Conservation (phyloP, 2,113 vertebrate genomes). For the Callocephalon fimbriatum region DNA sequence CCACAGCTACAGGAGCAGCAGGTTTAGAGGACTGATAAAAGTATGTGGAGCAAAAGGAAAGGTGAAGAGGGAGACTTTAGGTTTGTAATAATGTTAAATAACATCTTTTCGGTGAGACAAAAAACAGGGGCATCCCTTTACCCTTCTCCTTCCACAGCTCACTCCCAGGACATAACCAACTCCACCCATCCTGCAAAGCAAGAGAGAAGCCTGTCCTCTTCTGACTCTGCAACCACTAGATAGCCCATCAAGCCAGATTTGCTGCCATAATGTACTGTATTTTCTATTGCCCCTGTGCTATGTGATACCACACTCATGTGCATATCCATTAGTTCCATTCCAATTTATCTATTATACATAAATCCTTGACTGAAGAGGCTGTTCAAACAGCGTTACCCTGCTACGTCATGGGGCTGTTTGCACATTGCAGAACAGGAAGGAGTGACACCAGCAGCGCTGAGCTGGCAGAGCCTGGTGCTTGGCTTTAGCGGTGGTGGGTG, state of each 20-base stretch:
- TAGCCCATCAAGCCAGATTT: not conserved
- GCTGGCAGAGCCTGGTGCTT: not conserved
- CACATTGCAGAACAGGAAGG: not conserved
- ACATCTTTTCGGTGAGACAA: not conserved
- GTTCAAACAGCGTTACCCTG: not conserved
- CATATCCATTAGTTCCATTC: not conserved
- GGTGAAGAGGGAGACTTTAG: not conserved
- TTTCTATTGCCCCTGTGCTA: not conserved
- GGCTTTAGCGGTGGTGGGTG: conserved; percentile 1
- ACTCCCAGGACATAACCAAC: not conserved
- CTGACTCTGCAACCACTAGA: not conserved
- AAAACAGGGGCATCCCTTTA: not conserved
- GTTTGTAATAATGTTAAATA: not conserved
- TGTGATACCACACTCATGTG: not conserved
- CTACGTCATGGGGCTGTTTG: not conserved
- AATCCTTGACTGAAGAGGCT: not conserved
- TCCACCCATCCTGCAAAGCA: not conserved
- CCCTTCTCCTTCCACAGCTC: not conserved
- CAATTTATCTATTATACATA: not conserved
- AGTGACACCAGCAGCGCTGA: not conserved
- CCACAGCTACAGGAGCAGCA: rapidly evolving
- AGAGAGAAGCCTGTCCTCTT: not conserved
- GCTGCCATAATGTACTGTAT: not conserved
- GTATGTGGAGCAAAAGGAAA: not conserved
- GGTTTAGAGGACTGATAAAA: not conserved